A percentile compares a stretch with the other conserved stretches of the same genome.
phyloP scores from a whole-genome alignment of 2,113 vertebrate genomes.

The Ctenomys sociabilis region DNA sequence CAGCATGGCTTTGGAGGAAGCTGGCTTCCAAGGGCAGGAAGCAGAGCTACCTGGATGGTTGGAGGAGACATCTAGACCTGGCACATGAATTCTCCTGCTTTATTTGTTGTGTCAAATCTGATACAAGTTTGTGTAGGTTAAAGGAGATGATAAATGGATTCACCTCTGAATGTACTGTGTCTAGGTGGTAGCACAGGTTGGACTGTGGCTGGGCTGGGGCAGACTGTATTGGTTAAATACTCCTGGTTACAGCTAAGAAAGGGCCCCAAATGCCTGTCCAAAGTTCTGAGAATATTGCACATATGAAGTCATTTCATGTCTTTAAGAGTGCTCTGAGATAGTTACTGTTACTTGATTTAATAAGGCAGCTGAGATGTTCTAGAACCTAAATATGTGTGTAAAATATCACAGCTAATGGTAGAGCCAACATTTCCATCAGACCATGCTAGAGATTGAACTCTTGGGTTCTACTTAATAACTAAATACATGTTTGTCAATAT shows the following conservation, averaged over 20 bases:
- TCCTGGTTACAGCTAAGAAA: fast-evolving
- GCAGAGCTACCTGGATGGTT: neutral
- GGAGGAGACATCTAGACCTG: neutral
- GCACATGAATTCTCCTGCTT: neutral
- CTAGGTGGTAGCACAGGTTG: neutral
- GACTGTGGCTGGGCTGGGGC: fast-evolving
- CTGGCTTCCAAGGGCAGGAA: neutral
- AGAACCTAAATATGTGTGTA: neutral
- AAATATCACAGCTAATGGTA: neutral
- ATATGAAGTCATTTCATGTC: neutral
- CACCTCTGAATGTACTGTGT: neutral
- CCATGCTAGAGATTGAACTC: neutral
- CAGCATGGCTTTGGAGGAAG: neutral
- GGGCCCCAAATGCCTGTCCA: no score
- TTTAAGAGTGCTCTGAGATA: neutral
- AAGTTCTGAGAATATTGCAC: fast-evolving
- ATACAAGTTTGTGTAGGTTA: neutral
- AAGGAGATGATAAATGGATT: neutral
- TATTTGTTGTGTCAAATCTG: neutral
- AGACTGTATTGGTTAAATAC: neutral
- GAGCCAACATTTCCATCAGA: neutral
- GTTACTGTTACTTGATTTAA: neutral
- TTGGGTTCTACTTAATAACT: neutral
- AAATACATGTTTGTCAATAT: neutral
- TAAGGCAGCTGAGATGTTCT: neutral